phyloP scores from a whole-genome alignment of 2,888 invertebrate species.

The Heliconius hortense region DNA sequence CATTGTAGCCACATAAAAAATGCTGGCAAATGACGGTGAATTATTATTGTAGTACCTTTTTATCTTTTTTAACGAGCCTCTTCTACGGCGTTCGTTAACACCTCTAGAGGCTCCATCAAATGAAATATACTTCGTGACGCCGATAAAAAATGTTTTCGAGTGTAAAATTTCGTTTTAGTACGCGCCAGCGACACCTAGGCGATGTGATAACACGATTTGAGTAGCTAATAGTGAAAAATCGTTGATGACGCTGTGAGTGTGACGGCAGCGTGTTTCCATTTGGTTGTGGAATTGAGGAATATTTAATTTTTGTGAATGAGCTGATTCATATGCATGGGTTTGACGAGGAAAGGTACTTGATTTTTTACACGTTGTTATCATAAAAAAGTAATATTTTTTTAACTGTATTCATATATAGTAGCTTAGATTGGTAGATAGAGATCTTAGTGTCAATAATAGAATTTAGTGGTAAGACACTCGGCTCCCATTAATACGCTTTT shows the following conservation, averaged over 20 bases:
- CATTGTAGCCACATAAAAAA: slow-evolving; percentile 16
- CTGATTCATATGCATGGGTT: background rate
- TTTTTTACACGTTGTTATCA: background rate
- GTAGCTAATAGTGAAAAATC: slow-evolving; percentile 18
- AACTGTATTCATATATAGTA: too few species aligned
- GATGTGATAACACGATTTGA: background rate
- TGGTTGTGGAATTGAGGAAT: background rate
- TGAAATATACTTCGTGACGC: slow-evolving; percentile 34
- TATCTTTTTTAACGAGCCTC: slow-evolving; percentile 41
- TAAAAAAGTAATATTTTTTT: background rate
- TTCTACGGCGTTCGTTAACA: slow-evolving; percentile 40
- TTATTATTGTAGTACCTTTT: slow-evolving; percentile 40
- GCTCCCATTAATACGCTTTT: too few species aligned
- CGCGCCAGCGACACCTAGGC: slow-evolving; percentile 14
- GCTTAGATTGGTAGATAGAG: too few species aligned
- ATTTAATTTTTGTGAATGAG: slow-evolving; percentile 3
- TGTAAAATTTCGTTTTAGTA: slow-evolving; percentile 29
- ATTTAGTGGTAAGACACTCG: too few species aligned
- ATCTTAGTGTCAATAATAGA: too few species aligned
- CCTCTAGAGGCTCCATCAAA: slow-evolving; percentile 35
- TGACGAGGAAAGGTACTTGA: background rate
- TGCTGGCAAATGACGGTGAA: slow-evolving; percentile 27
- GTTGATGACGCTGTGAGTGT: slow-evolving; percentile 5
- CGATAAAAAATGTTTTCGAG: slow-evolving; percentile 36
- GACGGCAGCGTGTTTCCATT: background rate